Conservation (phyloP, 2,797 vertebrate species). For the Paratrypauchen microcephalus region DNA sequence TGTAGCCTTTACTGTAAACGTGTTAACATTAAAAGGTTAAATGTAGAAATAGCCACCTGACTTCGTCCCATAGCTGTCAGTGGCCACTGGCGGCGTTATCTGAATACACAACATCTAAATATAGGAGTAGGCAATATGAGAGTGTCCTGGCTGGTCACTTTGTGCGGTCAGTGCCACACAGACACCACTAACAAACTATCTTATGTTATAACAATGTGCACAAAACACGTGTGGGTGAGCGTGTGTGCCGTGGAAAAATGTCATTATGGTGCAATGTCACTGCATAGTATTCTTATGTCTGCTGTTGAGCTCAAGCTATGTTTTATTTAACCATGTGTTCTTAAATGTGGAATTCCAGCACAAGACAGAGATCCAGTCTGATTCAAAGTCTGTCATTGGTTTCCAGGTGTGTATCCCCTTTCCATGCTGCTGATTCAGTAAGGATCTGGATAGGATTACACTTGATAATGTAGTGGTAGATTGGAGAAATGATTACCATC, state of each 20-base stretch:
- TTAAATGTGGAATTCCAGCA: constrained; percentile 8
- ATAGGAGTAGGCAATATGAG: constrained; percentile 56
- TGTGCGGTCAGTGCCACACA: constrained; percentile 19
- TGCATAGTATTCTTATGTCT: constrained; percentile 10
- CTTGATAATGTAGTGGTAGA: constrained; percentile 31
- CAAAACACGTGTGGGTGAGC: constrained; percentile 30
- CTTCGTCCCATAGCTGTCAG: constrained; percentile 37
- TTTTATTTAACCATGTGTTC: not conserved
- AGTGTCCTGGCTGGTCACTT: constrained; percentile 24
- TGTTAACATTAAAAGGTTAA: not conserved
- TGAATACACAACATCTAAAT: constrained; percentile 62
- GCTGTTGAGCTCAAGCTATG: constrained; percentile 29
- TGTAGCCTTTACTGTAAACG: not conserved
- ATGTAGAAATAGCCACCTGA: not conserved
- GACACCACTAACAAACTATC: constrained; percentile 13
- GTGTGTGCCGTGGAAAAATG: constrained; percentile 1
- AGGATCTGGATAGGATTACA: constrained; percentile 59
- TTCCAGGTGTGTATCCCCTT: constrained; percentile 53
- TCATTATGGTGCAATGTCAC: constrained; percentile 9
- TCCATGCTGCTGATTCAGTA: constrained; percentile 29
- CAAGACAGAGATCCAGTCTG: constrained; percentile 37
- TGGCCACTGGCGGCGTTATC: constrained; percentile 35
- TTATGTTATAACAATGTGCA: constrained; percentile 58
- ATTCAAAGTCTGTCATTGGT: constrained; percentile 29
- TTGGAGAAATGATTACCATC: constrained; percentile 31